phyloP scores from a whole-genome alignment of 2,113 vertebrate species.

The Brachypodius melanocephalos region DNA sequence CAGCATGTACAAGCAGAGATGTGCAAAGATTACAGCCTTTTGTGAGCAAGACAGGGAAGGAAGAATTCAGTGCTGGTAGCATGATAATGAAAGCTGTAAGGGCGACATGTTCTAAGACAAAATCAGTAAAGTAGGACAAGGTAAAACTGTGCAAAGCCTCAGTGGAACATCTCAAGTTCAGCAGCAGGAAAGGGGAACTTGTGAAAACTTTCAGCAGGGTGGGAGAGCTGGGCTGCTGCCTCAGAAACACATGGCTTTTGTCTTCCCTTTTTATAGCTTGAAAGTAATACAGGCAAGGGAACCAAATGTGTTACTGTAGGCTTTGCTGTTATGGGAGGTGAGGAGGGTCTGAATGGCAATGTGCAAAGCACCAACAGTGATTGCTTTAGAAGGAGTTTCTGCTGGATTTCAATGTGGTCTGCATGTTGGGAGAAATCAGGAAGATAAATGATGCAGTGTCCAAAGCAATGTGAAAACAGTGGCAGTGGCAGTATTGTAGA shows the following conservation, averaged over 20 bases:
- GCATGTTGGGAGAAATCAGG: not conserved
- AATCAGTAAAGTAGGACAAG: not conserved
- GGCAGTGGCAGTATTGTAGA: not conserved
- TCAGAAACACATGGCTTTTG: not conserved
- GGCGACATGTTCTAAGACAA: not conserved
- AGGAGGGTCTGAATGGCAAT: not conserved
- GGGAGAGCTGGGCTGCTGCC: not conserved
- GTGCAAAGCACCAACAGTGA: fast-evolving
- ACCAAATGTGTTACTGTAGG: not conserved
- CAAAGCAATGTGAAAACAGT: not conserved
- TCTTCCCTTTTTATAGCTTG: not conserved
- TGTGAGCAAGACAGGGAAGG: not conserved
- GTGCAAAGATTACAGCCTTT: not conserved
- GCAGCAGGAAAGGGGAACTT: not conserved
- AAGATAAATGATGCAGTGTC: not conserved
- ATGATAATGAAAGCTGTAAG: not conserved
- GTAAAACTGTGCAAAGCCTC: not conserved
- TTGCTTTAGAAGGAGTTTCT: not conserved
- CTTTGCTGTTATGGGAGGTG: not conserved
- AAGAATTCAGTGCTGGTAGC: not conserved
- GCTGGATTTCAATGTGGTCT: not conserved
- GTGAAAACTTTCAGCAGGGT: not conserved
- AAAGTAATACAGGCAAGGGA: not conserved
- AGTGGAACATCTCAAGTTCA: not conserved
- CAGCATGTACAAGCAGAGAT: not conserved